Conservation (phyloP, 1,140 invertebrate species). For the Drosophila saltans region DNA sequence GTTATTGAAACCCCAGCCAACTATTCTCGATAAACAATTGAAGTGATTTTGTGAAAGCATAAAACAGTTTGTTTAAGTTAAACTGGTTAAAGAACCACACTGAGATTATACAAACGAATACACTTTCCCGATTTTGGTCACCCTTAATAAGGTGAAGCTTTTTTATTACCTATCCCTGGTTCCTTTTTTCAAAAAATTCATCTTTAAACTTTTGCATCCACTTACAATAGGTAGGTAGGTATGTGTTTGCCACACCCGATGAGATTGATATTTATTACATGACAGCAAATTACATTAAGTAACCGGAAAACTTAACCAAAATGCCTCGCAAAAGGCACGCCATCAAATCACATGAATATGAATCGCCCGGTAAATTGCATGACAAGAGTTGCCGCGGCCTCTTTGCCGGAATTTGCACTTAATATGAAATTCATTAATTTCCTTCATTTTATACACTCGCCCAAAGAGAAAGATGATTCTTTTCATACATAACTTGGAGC, state of each 20-base stretch:
- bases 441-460: slow-evolving; percentile 12
- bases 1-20: neutral
- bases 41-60: too few species aligned
- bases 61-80: too few species aligned
- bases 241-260: neutral
- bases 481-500: neutral
- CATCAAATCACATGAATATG: slow-evolving; percentile 53
- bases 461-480: neutral
- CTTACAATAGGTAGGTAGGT: neutral
- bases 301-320: slow-evolving; percentile 30
- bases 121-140: neutral
- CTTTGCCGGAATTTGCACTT: slow-evolving; percentile 71
- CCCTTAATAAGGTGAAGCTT: neutral
- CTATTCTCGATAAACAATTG: neutral
- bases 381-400: slow-evolving; percentile 44
- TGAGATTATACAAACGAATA: too few species aligned
- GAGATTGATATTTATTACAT: slow-evolving; percentile 17
- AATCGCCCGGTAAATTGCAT: slow-evolving; percentile 54
- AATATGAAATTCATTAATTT: slow-evolving; percentile 65
- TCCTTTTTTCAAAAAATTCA: neutral
- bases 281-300: slow-evolving; percentile 14
- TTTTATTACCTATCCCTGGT: neutral
- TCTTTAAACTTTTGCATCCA: neutral
- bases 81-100: too few species aligned
- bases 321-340: slow-evolving; percentile 3